Evolutionary conservation across 2,797 vertebrate genomes (phyloP).

Genomic region (Rhinophrynus dorsalis): DNA sequence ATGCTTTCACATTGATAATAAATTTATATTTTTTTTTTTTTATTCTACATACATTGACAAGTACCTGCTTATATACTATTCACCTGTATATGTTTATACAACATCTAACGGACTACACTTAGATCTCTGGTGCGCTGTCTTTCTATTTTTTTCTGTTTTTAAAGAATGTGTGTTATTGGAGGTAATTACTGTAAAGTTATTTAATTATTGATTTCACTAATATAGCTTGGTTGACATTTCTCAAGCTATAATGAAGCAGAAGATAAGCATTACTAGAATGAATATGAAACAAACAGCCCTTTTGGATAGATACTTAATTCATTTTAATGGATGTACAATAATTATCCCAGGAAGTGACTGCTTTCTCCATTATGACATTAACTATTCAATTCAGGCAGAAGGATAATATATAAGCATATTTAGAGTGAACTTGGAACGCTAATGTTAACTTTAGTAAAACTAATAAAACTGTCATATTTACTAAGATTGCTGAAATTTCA

Average conservation of each 20-base stretch:
- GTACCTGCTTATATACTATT: too few relatives aligned
- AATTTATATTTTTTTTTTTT: too few relatives aligned
- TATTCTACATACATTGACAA: too few relatives aligned
- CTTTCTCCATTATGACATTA: conserved; percentile 63
- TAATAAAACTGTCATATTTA: conserved; percentile 53
- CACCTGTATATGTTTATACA: too few relatives aligned
- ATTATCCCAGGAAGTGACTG: conserved; percentile 64
- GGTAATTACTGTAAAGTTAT: conserved; percentile 67
- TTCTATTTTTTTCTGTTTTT: too few relatives aligned
- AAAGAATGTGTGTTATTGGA: conserved; percentile 60
- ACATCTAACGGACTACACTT: too few relatives aligned
- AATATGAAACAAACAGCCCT: conserved; percentile 64
- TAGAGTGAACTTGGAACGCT: conserved; percentile 45
- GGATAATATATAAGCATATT: conserved; percentile 36
- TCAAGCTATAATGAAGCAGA: conserved; percentile 65
- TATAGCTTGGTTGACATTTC: conserved; percentile 64
- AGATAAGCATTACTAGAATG: conserved; percentile 62
- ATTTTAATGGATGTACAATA: conserved; percentile 66
- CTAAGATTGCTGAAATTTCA: conserved; percentile 15
- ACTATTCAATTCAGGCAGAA: conserved; percentile 59
- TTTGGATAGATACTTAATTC: conserved; percentile 65
- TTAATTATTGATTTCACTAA: conserved; percentile 72
- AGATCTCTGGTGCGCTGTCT: too few relatives aligned
- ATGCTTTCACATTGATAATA: too few relatives aligned
- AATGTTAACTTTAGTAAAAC: conserved; percentile 48